Evolutionary conservation across 1,140 invertebrate species (phyloP), one percentile per base, ranked within the genome.

Genomic region (Listronotus oregonensis): DNA sequence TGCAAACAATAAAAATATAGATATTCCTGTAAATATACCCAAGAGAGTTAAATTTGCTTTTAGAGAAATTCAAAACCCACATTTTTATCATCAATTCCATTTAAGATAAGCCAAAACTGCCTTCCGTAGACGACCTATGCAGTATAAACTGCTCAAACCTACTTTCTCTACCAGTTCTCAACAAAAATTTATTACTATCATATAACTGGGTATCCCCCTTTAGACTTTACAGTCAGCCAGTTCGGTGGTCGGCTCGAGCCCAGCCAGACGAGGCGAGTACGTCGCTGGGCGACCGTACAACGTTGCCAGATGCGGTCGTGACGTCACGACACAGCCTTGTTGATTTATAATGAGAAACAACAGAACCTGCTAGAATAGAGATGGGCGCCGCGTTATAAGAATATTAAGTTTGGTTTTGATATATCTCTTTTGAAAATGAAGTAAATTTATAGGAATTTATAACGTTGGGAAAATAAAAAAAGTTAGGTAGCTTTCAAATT

Each of bases 341-440:
- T 76, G 74, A 76, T 76, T 75, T 76, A 76, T 73, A 76, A 75
- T 73, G 74, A 76, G 74, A 74, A 76, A 76, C 70, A 72, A 67
- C 66, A 50, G 65, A 73, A 69, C 67, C 67, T 69, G 62, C 66
- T 68, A 40, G 60, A 37, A 64, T 52, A 50, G 70, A 69, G 61
- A 50, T 66, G 61, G 58, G 64, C 59, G 70, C 70, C 11, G 18
- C 14, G 12, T 21, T 12, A 6, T 50, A 3, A 11, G 12, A 52
- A 62, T 52, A 52, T 52, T 32, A 27, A 37, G 52, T 52, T 52
- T 51, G 32, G n/a, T 62, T 42, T 37, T 42, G 37, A 5, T 57
- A 27, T 27, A 27, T 27, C 5, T 27, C 21, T 27, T 27, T 27
- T 27, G 21, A 27, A n/a, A n/a, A n/a, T n/a, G n/a, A n/a, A n/a